phyloP scores from a whole-genome alignment of 2,797 vertebrate genomes.

The Sitta carolinensis region DNA sequence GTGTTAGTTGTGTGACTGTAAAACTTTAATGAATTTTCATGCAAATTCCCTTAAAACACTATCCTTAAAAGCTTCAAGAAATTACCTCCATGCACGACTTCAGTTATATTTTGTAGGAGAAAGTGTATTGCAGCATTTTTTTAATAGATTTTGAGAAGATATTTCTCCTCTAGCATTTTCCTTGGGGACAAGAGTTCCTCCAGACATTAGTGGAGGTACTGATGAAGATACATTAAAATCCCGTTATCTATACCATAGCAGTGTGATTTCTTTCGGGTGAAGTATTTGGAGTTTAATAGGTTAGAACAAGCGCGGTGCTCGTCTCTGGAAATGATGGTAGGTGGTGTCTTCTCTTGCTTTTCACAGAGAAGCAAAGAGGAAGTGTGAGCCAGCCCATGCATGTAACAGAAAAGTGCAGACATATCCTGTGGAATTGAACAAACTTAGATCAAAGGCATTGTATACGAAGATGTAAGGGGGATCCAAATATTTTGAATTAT shows the following conservation, averaged over 20 bases:
- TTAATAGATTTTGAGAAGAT: background rate
- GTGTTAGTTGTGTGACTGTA: background rate
- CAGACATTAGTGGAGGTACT: background rate
- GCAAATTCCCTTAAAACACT: background rate
- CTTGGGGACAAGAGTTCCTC: background rate
- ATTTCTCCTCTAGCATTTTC: background rate
- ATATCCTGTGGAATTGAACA: background rate
- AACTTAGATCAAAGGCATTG: background rate
- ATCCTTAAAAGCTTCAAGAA: background rate
- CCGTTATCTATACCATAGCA: background rate
- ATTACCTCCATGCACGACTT: background rate
- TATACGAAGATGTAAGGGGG: background rate
- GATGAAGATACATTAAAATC: background rate
- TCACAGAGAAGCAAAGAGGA: background rate
- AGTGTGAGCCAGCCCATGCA: background rate
- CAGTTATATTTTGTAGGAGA: background rate
- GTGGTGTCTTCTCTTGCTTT: background rate
- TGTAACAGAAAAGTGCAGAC: background rate
- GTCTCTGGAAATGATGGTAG: background rate
- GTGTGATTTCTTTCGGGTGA: background rate
- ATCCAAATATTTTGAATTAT: background rate
- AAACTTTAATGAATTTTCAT: background rate
- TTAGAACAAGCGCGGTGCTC: background rate
- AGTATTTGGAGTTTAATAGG: background rate
- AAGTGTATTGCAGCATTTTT: background rate